These are phyloP conservation scores for Folsomia manolachei DNA, from an alignment of 2,888 invertebrate species.

Conservation along the genomic window DNA sequence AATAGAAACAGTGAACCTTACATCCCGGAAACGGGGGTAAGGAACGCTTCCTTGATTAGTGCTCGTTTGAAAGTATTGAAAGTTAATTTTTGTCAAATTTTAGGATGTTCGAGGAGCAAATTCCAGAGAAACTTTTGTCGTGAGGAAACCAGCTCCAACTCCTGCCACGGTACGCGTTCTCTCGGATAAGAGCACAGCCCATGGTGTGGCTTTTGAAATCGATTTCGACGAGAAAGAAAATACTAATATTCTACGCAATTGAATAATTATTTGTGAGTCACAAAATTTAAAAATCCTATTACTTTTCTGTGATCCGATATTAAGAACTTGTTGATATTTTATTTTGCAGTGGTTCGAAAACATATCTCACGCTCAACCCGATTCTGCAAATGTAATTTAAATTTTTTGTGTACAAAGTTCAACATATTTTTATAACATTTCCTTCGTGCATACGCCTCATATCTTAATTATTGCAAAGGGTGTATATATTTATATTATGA, in stretches of 20 bases:
- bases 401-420: too few relatives aligned
- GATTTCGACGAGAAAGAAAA: constrained; percentile 19
- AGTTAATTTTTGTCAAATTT: background rate
- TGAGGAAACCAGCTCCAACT: background rate
- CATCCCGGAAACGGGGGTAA: constrained; percentile 14
- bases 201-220: constrained; percentile 5
- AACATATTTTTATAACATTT: too few relatives aligned
- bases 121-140: constrained; percentile 15
- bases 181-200: background rate
- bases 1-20: constrained; percentile 10
- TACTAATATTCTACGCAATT: background rate
- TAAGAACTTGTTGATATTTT: too few relatives aligned
- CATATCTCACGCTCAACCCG: too few relatives aligned
- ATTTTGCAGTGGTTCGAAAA: too few relatives aligned
- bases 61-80: background rate
- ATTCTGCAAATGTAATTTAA: too few relatives aligned
- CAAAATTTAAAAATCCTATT: too few relatives aligned
- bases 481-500: too few relatives aligned
- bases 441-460: too few relatives aligned
- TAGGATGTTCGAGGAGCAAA: constrained; percentile 7
- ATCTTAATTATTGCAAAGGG: too few relatives aligned
- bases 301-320: too few relatives aligned
- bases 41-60: background rate
- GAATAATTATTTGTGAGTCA: too few relatives aligned
- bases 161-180: background rate